Evolutionary conservation across 2,797 vertebrate genomes (phyloP).

Genomic region (Onychomys torridus): DNA sequence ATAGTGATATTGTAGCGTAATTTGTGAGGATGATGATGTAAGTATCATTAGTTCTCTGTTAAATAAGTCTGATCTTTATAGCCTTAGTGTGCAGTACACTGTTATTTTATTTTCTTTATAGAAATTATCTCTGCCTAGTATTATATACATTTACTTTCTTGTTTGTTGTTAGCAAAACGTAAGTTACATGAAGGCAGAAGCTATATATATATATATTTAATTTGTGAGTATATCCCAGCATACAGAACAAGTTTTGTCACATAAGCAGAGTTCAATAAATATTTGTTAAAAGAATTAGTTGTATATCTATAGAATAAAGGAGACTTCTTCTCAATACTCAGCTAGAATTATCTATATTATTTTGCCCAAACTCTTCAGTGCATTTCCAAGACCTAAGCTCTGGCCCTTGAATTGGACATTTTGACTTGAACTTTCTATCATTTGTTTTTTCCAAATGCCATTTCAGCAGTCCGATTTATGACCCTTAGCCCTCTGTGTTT

Average conservation of each 20-base stretch:
- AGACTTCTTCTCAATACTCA: background rate
- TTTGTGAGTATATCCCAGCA: background rate
- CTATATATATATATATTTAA: background rate
- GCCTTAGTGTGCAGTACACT: background rate
- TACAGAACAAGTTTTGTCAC: background rate
- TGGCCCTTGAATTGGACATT: background rate
- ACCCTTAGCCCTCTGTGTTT: background rate
- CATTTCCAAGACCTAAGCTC: background rate
- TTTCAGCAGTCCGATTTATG: background rate
- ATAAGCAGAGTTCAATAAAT: background rate
- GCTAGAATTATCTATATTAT: background rate
- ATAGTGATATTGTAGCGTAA: background rate
- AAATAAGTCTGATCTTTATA: background rate
- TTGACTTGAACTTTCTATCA: background rate
- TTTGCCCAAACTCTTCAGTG: slow-evolving; percentile 6
- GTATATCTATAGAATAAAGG: background rate
- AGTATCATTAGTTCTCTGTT: background rate
- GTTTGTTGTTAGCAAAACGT: background rate
- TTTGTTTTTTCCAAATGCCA: background rate
- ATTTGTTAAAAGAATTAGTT: background rate
- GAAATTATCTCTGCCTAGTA: background rate
- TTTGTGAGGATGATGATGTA: background rate
- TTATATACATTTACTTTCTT: background rate
- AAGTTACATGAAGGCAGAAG: background rate
- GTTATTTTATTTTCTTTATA: background rate